These are phyloP conservation scores for Trichopoda pennipes DNA, from an alignment of 2,888 invertebrate species.

Conservation along the genomic window DNA sequence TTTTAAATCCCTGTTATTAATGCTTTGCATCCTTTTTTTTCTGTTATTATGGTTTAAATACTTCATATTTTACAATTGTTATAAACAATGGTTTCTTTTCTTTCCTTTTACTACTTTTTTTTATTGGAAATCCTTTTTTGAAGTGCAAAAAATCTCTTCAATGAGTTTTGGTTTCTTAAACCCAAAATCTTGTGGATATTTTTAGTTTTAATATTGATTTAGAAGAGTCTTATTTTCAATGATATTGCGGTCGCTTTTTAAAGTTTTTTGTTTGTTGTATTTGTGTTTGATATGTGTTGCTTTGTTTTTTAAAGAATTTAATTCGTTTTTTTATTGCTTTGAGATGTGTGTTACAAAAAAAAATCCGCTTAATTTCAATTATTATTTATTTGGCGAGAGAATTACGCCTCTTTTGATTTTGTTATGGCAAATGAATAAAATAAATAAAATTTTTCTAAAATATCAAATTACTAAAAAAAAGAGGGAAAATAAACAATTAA, in stretches of 20 bases:
- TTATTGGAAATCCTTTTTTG: conserved; percentile 46
- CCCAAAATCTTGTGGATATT: conserved; percentile 32
- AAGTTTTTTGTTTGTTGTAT: conserved; percentile 20
- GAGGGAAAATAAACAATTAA: conserved; percentile 10
- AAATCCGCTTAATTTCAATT: conserved; percentile 51
- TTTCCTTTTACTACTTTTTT: not conserved
- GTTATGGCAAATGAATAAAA: conserved; percentile 8
- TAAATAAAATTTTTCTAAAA: conserved; percentile 37
- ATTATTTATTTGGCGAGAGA: conserved; percentile 74
- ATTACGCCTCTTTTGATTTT: conserved; percentile 79
- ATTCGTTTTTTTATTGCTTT: conserved; percentile 21
- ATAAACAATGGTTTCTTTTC: conserved; percentile 48
- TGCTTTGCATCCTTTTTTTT: conserved; percentile 7
- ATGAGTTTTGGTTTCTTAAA: conserved; percentile 51
- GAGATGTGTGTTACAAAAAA: conserved; percentile 3
- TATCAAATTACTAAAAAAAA: conserved; percentile 51
- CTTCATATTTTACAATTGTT: conserved; percentile 56
- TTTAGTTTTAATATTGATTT: conserved; percentile 59
- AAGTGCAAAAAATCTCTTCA: conserved; percentile 47
- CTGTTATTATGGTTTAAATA: conserved; percentile 30
- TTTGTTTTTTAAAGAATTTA: conserved; percentile 51
- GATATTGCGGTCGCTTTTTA: conserved; percentile 32
- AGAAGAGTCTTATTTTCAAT: conserved; percentile 24
- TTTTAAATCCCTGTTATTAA: conserved; percentile 55
- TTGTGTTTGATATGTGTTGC: conserved; percentile 51